Base-by-base conservation (phyloP, 2,888 invertebrate species). In the Drosophila paranaensis region DNA sequence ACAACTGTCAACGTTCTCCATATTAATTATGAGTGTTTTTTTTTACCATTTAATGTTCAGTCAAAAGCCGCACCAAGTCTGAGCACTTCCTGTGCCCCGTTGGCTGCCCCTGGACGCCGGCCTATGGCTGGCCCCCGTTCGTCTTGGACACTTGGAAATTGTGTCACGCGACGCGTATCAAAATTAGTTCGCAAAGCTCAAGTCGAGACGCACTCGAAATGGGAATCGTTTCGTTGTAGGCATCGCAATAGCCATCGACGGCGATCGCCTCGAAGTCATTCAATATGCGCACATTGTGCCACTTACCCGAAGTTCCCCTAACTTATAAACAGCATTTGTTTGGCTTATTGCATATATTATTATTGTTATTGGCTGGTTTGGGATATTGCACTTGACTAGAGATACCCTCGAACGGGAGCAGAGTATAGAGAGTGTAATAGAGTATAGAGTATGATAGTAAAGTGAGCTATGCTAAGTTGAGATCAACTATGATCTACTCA, bases 1-100 rank as follows among this genome's bases (percentile, higher is more conserved):
- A 83, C 78, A 81, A 79, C 79, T 81, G 82, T 71, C 74, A 78
- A 65, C 79, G 84, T 81, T 84, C 68, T 77, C 84, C 85, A 88
- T 85, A 85, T 88, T 85, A 86, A 85, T 88, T 71, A 64, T 71
- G 67, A 74, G 56, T n/a, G 20, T 42, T n/a, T 27, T 39, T 14
- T 60, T 43, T 16, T 37, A 33, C 37, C 51, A 37, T 53, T 53
- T 53, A 53, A 43, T 37, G 53, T 25, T 57, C 43, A 65, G 66
- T 71, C 58, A 72, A 58, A 72, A 81, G 62, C 53, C 63, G 70
- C 45, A 55, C 60, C 78, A 75, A 75, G 67, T 71, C 64, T 73
- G 75, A 61, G 69, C 71, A 79, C 79, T 83, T 86, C 87, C 87
- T 76, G 76, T 78, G 60, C 68, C 71, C 56, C 64, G 46, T 48